Conservation (phyloP, 2,797 vertebrate genomes). For the Antennarius maculatus region DNA sequence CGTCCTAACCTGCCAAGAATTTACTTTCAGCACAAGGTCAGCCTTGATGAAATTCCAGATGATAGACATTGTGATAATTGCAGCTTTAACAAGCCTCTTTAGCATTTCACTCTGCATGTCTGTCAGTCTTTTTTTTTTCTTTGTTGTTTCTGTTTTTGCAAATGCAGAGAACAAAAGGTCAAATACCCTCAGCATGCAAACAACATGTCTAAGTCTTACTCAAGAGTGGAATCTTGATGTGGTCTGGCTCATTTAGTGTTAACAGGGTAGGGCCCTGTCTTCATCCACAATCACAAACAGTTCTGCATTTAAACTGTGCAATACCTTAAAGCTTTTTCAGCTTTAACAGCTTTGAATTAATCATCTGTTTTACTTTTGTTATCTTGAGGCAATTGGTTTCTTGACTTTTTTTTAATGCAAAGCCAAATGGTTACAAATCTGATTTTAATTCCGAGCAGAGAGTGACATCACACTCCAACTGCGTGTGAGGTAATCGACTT, state of each 20-base stretch:
- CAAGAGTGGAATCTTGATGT: not conserved
- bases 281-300: not conserved
- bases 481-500: too few relatives aligned
- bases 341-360: too few relatives aligned
- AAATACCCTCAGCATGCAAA: not conserved
- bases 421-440: too few relatives aligned
- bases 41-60: conserved; percentile 27
- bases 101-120: conserved; percentile 4
- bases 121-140: not conserved
- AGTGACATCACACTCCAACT: too few relatives aligned
- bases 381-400: too few relatives aligned
- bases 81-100: conserved; percentile 9
- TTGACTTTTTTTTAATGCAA: too few relatives aligned
- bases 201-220: not conserved
- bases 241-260: not conserved
- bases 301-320: too few relatives aligned
- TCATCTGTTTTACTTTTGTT: too few relatives aligned
- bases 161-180: conserved; percentile 18
- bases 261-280: not conserved
- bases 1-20: conserved; percentile 10
- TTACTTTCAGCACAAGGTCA: conserved; percentile 10
- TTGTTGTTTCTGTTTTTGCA: conserved; percentile 6
- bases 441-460: too few relatives aligned
- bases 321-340: too few relatives aligned
- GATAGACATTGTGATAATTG: conserved; percentile 17